Evolutionary conservation across 2,797 vertebrate genomes (phyloP).

Genomic region (Micrastur ruficollis): DNA sequence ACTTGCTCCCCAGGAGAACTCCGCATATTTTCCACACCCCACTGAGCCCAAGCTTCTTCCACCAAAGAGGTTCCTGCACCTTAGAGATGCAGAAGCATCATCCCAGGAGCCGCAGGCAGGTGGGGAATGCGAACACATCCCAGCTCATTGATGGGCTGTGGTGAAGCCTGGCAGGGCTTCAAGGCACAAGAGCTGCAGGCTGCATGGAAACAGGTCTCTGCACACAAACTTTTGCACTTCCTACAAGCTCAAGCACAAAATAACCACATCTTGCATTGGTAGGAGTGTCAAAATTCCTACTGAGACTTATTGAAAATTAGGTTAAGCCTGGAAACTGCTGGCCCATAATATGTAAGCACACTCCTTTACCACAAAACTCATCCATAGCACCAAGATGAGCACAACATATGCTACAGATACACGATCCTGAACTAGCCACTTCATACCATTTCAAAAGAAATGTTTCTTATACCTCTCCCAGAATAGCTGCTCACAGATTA

Average conservation of each 20-base stretch:
- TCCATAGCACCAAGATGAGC: background rate
- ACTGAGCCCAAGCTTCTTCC: background rate
- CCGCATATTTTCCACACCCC: fast-evolving
- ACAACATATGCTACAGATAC: fast-evolving
- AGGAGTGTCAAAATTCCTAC: background rate
- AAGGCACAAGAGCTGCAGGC: background rate
- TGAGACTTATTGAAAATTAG: background rate
- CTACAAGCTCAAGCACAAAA: background rate
- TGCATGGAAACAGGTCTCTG: background rate
- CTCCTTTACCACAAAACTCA: background rate
- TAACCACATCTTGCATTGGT: background rate
- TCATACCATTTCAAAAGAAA: background rate
- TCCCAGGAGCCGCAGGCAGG: background rate
- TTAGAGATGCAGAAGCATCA: background rate
- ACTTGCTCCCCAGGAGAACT: background rate
- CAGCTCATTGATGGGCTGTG: background rate
- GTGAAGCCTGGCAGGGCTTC: no score
- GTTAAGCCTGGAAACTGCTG: background rate
- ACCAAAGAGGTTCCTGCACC: background rate
- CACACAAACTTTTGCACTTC: background rate
- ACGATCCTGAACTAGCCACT: background rate
- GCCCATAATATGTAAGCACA: fast-evolving
- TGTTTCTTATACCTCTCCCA: background rate
- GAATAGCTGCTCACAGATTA: background rate
- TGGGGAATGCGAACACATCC: fast-evolving